A percentile compares a stretch with the other conserved stretches of the same genome.
These are phyloP conservation scores for Apantesis nais DNA, from an alignment of 2,888 invertebrate genomes.

Conservation along the genomic window DNA sequence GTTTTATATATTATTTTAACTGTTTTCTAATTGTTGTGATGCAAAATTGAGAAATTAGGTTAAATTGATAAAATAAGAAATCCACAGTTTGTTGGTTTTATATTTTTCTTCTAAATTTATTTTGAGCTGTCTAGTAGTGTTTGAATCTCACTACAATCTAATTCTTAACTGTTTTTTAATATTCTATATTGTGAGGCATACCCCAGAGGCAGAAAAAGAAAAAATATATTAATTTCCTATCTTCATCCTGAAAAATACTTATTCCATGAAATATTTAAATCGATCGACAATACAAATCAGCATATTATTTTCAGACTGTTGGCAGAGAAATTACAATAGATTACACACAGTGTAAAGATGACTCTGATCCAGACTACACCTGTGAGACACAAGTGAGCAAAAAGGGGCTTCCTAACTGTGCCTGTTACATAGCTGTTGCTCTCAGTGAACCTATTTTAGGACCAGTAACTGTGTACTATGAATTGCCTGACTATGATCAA, in stretches of 20 bases:
- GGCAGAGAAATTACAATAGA: neutral
- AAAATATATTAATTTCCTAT: no score
- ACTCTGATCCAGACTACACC: neutral
- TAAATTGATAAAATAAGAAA: neutral
- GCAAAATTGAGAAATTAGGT: neutral
- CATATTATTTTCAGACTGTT: neutral
- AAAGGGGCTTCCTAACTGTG: neutral
- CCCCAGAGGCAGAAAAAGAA: no score
- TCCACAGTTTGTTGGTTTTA: no score
- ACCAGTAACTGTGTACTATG: neutral
- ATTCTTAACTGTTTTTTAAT: no score
- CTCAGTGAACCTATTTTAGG: neutral
- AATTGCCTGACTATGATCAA: conserved; percentile 7
- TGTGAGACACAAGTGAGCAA: neutral
- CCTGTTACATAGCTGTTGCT: neutral
- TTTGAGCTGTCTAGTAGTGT: no score
- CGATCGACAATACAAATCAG: no score
- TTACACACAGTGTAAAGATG: conserved; percentile 3
- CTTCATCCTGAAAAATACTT: no score
- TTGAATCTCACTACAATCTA: no score
- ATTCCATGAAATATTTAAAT: no score
- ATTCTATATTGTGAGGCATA: no score
- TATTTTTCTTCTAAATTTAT: no score
- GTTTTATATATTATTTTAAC: no score
- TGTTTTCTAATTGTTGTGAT: neutral